Base-by-base conservation (phyloP, 2,113 vertebrate species). In the Phyllopteryx taeniolatus region DNA sequence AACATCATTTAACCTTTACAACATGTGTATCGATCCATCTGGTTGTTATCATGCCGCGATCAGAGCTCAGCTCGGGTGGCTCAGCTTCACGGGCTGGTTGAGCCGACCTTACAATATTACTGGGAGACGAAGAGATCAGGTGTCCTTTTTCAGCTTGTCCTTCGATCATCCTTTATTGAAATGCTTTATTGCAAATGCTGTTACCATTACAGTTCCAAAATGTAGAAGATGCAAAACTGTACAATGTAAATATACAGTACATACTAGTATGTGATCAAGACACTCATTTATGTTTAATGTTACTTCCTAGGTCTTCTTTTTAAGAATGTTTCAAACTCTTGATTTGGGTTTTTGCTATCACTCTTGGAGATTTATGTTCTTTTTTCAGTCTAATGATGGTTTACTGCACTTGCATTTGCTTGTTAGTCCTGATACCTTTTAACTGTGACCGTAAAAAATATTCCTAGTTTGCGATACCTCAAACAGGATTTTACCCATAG, bases 1-100 rank as follows among this genome's bases (percentile, higher is more conserved):
- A 91, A 88, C 91, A 92, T 93, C 92, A 88, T 93, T 94, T 93
- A 94, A 94, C 93, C 92, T 94, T 93, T 93, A 94, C 92, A 94
- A 91, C 91, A 83, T 88, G 74, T 54, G 74, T 92, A 94, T 94
- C 91, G 93, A 94, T 94, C 92, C 86, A 77, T 83, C 79, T 85
- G 83, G 76, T 74, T 71, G 83, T 91, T 93, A 94, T 94, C 93
- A 76, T 20, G 27, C 82, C 61, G 33, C 62, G 33, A 93, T 93
- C 93, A 72, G 85, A 84, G 87, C 88, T 89, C 79, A 79, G 80
- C 88, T 84, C 47, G 33, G 84, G 91, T 84, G 87, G 86, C 86
- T 87, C 83, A 79, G 83, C 86, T 89, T 83, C 82, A 80, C 80
- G 84, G 81, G 83, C 74, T 72, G 82, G 83, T 82, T 78, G 86